These are phyloP conservation scores for Lamellibrachia luymesi DNA, from an alignment of 1,140 invertebrate species.

Conservation along the genomic window DNA sequence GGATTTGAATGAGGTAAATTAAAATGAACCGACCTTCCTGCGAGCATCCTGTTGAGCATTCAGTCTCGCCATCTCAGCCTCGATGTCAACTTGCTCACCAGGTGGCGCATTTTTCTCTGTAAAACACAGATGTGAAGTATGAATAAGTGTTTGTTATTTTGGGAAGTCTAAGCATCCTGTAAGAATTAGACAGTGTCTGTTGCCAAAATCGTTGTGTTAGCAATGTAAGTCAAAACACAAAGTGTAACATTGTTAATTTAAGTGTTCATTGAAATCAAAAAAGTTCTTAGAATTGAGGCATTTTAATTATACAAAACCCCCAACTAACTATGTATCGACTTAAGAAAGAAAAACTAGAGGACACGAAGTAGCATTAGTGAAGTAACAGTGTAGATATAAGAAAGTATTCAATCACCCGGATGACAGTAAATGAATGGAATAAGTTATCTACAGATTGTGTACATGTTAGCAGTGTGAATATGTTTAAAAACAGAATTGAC, in stretches of 20 bases:
- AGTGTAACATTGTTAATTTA: not conserved
- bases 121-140: not conserved
- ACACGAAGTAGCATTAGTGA: no score
- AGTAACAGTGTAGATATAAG: no score
- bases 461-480: no score
- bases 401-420: no score
- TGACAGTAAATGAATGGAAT: no score
- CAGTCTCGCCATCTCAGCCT: slow-evolving; percentile 8
- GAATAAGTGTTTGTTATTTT: not conserved
- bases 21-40: not conserved
- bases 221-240: not conserved
- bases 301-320: no score
- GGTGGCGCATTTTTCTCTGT: not conserved
- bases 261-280: not conserved
- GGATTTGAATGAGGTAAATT: no score
- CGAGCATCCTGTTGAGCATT: not conserved
- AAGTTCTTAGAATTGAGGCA: no score
- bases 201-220: not conserved
- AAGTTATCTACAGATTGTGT: no score
- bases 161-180: not conserved
- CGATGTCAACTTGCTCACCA: not conserved
- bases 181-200: not conserved
- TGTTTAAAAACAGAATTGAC: no score
- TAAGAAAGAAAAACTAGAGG: no score
- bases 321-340: no score